Evolutionary conservation across 1,140 invertebrate species (phyloP).

Genomic region (Cherax quadricarinatus): DNA sequence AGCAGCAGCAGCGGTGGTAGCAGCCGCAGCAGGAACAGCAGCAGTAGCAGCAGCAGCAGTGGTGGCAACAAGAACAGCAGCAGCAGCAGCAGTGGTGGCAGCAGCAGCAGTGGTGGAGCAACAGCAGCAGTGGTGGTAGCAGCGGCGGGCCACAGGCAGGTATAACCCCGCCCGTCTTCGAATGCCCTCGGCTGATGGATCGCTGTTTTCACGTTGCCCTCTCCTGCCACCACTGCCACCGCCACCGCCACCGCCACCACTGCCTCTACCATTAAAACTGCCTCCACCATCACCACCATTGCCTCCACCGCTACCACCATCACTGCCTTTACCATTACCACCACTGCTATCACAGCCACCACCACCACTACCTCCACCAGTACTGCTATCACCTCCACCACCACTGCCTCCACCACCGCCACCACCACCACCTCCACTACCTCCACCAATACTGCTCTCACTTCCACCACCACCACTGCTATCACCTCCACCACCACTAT

Average conservation of each 20-base stretch:
- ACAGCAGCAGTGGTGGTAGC: not conserved
- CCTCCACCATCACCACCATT: too few relatives aligned
- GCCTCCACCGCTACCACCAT: not conserved
- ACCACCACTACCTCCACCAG: not conserved
- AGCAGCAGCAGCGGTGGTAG: too few relatives aligned
- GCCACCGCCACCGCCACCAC: not conserved
- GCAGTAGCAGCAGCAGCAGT: not conserved
- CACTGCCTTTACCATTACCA: not conserved
- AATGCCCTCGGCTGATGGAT: slow-evolving; percentile 1
- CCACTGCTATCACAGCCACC: not conserved
- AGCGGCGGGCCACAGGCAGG: not conserved
- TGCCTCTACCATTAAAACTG: not conserved
- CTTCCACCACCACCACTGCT: too few relatives aligned
- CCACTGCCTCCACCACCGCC: not conserved
- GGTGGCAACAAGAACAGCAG: not conserved
- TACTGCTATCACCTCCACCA: not conserved
- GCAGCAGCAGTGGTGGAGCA: not conserved
- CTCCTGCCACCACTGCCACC: not conserved
- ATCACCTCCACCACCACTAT: not conserved
- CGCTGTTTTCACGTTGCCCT: slow-evolving; percentile 19
- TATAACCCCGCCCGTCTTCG: not conserved
- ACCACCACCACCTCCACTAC: not conserved
- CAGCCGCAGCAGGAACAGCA: too few relatives aligned
- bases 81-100: not conserved
- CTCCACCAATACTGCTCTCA: too few relatives aligned